These are phyloP conservation scores for Drosophila aff. DNA, from an alignment of 1,140 invertebrate species.

Conservation along the genomic window DNA sequence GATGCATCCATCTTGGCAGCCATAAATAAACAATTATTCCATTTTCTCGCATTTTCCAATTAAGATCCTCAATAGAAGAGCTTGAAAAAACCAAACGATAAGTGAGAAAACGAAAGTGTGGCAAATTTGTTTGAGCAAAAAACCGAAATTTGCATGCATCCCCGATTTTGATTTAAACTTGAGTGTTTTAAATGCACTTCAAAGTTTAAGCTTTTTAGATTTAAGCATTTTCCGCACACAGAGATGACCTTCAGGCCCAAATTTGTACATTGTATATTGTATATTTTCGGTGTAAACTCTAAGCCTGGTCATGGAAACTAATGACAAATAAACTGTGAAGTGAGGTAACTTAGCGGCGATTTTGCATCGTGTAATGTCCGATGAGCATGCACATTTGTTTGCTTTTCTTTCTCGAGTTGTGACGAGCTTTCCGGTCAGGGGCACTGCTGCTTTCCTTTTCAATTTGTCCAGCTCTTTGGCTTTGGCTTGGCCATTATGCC, in stretches of 20 bases:
- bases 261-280: constrained; percentile 4
- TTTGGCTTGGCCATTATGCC: constrained; percentile 72
- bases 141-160: constrained; percentile 19
- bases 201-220: background rate
- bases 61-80: constrained; percentile 14
- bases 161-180: background rate
- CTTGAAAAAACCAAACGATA: constrained; percentile 7
- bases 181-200: constrained; percentile 4
- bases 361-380: constrained; percentile 42
- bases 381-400: constrained; percentile 72
- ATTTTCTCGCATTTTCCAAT: constrained; percentile 11
- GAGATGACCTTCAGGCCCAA: constrained; percentile 31
- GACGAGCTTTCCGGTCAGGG: constrained; percentile 71
- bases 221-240: constrained; percentile 22
- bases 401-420: constrained; percentile 28
- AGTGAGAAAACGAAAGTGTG: constrained; percentile 20
- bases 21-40: constrained; percentile 20
- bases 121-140: constrained; percentile 4
- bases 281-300: constrained; percentile 18
- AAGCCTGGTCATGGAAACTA: constrained; percentile 63
- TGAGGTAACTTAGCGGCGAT: constrained; percentile 33
- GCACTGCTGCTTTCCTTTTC: constrained; percentile 75
- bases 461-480: constrained; percentile 46
- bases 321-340: constrained; percentile 31
- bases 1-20: background rate